Evolutionary conservation across 2,113 vertebrate species (phyloP), one percentile per base, ranked within the genome.

Genomic region (Galemys pyrenaicus): DNA sequence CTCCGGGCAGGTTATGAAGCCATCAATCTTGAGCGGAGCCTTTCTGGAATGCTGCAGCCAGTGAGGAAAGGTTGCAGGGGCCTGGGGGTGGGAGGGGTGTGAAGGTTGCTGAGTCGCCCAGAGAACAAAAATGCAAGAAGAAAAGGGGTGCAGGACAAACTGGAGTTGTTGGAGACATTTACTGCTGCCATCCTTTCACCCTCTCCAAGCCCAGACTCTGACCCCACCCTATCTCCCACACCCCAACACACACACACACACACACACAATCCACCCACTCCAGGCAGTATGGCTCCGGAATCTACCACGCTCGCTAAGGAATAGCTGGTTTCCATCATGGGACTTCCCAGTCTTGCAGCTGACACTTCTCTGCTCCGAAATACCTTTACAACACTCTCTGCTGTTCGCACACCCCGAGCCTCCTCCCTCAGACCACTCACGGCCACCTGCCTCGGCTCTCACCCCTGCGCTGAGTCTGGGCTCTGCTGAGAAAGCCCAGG

Each of bases 1-100:
- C 95, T 93, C 95, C 0, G 1, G 87, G 92, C 91, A 74, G 84
- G 93, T 97, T 96, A 97, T 97, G 96, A 97, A 97, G 97, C 96
- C 94, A 97, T 97, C 96, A 93, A 93, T 97, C 96, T 93, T 96
- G 87, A 92, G 78, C 80, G 44, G 80, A 95, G 87, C 37, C 60
- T 95, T 96, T 96, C 96, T 46, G 49, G 87, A 96, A 87, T 56
- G 96, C 94, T 73, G 80, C 56, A 70, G 79, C 87, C 87, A 85
- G 94, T n/a, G 85, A 95, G 84, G 51, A 89, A 89, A 94, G 87
- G 90, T 65, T 60, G 89, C 65, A 32, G 60, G 41, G 91, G 88
- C 58, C 77, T 49, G 77, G 92, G n/a, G 16, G 35, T 1, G 1
- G 65, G 20, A 16, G 0, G 20, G 20, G 0, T 13, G 28, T 0